Conservation (phyloP, 1,140 invertebrate species). For the Elymnias hypermnestra region DNA sequence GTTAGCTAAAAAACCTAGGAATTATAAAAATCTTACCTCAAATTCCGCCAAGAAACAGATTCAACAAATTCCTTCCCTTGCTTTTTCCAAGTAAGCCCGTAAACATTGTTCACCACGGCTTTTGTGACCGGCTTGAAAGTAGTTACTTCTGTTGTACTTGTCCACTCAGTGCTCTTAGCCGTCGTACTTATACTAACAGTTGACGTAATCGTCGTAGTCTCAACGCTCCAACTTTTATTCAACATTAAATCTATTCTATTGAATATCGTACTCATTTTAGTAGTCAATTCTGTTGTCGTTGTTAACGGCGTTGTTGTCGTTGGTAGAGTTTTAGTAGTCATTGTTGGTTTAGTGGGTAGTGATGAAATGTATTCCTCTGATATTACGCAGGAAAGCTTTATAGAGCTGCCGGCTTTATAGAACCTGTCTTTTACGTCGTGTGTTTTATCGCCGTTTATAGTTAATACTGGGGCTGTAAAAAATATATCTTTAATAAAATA, state of each 20-base stretch:
- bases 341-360: constrained; percentile 47
- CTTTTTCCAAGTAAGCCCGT: constrained; percentile 69
- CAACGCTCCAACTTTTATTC: constrained; percentile 70
- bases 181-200: constrained; percentile 64
- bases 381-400: constrained; percentile 81
- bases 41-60: constrained; percentile 63
- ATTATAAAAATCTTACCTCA: constrained; percentile 62
- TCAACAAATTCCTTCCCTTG: constrained; percentile 63
- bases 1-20: too few relatives aligned
- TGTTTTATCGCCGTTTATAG: constrained; percentile 81
- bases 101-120: constrained; percentile 69
- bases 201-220: constrained; percentile 61
- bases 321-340: constrained; percentile 34
- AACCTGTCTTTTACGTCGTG: constrained; percentile 82
- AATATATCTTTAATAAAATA: too few relatives aligned
- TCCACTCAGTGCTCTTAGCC: constrained; percentile 46
- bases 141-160: constrained; percentile 48
- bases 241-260: constrained; percentile 70
- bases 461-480: constrained; percentile 79
- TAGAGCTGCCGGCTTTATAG: constrained; percentile 84
- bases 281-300: constrained; percentile 57
- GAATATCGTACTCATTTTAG: constrained; percentile 61
- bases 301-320: constrained; percentile 36
- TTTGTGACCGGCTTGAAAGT: constrained; percentile 61
- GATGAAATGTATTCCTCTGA: constrained; percentile 52